A percentile compares a stretch with the other conserved stretches of the same genome.
These are phyloP conservation scores for Mechanitis messenoides DNA, from an alignment of 2,888 invertebrate species.

Conservation along the genomic window DNA sequence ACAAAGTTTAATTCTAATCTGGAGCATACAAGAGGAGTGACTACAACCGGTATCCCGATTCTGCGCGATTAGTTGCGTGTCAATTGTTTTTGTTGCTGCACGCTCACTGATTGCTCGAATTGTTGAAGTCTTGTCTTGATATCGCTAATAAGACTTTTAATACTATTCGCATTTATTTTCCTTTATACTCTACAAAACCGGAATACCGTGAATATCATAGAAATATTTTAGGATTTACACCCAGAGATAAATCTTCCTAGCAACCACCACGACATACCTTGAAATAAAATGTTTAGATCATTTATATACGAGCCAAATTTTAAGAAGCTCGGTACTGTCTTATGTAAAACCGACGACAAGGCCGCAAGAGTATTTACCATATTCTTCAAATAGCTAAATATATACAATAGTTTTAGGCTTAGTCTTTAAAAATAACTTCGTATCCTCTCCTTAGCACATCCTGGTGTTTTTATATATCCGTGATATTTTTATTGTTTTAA, in stretches of 20 bases:
- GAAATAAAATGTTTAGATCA: slow-evolving; percentile 1
- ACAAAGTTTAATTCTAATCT: slow-evolving; percentile 50
- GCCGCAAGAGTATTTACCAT: neutral
- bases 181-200: neutral
- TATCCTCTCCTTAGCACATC: too few species aligned
- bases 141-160: neutral
- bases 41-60: slow-evolving; percentile 39
- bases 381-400: neutral
- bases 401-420: too few species aligned
- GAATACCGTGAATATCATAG: neutral
- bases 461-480: too few species aligned
- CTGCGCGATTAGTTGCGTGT: slow-evolving; percentile 64
- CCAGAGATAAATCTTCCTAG: neutral
- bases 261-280: neutral
- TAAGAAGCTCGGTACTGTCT: neutral
- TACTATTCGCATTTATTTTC: too few species aligned
- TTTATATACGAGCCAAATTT: neutral
- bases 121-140: neutral
- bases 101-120: slow-evolving; percentile 45
- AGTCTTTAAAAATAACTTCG: too few species aligned
- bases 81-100: slow-evolving; percentile 56
- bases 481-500: too few species aligned
- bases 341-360: neutral
- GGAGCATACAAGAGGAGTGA: slow-evolving; percentile 38
- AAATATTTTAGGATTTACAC: slow-evolving; percentile 1